Evolutionary conservation across 2,113 vertebrate genomes (phyloP), one percentile per base, ranked within the genome.

Genomic region (Pluvianellus socialis): DNA sequence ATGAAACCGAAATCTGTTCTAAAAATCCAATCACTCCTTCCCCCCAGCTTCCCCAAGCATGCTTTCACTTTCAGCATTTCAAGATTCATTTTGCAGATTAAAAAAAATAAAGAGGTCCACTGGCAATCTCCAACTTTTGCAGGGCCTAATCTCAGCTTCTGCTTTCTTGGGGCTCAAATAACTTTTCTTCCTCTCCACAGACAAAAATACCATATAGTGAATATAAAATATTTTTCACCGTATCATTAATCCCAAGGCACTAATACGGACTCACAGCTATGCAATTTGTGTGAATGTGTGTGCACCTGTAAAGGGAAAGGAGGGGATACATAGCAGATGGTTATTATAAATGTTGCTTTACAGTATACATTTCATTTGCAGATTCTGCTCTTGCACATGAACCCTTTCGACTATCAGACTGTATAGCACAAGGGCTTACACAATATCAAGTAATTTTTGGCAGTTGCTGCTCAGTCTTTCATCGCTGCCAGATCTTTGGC

Each of bases 371-470:
- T 95, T 92, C 49, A 67, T 97, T 96, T 86, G 50, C 59, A 96
- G 91, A 86, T 91, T 92, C 77, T 85, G 32, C 44, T 93, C 58
- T 90, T 94, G 89, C 68, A 81, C 67, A 66, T 76, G 81, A 84
- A 82, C 42, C 42, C 44, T 89, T 70, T 96, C 33, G 73, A 14
- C n/a, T 18, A 79, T 72, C 89, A 92, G 83, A 90, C 74, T 88
- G 74, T 83, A 97, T n/a, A 95, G 87, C 82, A 73, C 80, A 94
- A 96, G 77, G 77, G n/a, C 65, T 96, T 96, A 87, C 91, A 91
- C 88, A 94, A 97, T 95, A 95, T 84, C 82, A 74, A 94, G 76
- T 90, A 91, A 96, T 94, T 97, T 97, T 96, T 95, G 96, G 94
- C 97, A 96, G 92, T 85, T 92, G 81, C 62, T 96, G 92, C 79